Percentiles rank a stretch among this genome's conserved stretches.
These are phyloP conservation scores for Erebia palarica DNA, from an alignment of 2,888 invertebrate genomes.

Conservation along the genomic window DNA sequence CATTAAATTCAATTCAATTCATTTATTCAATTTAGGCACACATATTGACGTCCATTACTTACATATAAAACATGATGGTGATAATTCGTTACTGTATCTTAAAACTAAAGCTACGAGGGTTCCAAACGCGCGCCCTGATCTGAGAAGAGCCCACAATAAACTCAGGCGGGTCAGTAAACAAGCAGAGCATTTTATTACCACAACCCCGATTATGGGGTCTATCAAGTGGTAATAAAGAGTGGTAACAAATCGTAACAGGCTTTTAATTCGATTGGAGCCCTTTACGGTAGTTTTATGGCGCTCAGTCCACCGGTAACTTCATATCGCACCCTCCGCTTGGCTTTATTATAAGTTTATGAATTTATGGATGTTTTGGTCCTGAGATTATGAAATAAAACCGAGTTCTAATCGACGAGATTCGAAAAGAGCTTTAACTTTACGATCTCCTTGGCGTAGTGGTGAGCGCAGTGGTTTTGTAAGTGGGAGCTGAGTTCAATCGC, in stretches of 20 bases:
- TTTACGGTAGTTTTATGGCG: constrained; percentile 38
- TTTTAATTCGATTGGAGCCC: constrained; percentile 38
- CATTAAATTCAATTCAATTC: too few species aligned
- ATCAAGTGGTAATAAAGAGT: constrained; percentile 33
- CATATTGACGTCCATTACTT: too few species aligned
- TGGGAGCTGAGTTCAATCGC: too few species aligned
- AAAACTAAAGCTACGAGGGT: too few species aligned
- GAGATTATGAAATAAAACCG: background rate
- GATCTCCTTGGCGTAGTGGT: too few species aligned
- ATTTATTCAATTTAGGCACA: too few species aligned
- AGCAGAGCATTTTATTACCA: background rate
- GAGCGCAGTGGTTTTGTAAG: too few species aligned
- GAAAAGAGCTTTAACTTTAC: too few species aligned
- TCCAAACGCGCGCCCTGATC: too few species aligned
- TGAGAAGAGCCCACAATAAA: too few species aligned
- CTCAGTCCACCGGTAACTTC: constrained; percentile 28
- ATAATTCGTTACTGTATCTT: too few species aligned
- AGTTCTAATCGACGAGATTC: background rate
- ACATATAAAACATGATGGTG: too few species aligned
- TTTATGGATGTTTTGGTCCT: constrained; percentile 10
- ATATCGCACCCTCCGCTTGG: constrained; percentile 28
- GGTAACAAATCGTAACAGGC: constrained; percentile 35
- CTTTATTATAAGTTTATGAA: constrained; percentile 27
- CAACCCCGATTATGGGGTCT: constrained; percentile 29
- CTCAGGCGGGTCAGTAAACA: constrained; percentile 11